Conservation (phyloP, 2,113 vertebrate genomes). For the Nannospalax galili region DNA sequence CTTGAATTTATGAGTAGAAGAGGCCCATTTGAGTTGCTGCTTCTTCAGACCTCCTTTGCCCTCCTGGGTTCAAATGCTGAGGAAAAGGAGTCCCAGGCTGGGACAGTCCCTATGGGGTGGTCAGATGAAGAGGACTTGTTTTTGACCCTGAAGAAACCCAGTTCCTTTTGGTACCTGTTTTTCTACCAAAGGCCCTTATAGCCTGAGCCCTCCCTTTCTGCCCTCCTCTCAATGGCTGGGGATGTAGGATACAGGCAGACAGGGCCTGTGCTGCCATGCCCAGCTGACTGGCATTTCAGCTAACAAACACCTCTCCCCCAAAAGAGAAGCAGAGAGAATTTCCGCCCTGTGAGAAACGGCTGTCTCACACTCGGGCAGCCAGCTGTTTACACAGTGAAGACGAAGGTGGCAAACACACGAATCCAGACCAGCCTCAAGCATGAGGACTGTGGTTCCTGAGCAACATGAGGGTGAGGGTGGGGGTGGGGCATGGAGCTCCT, state of each 20-base stretch:
- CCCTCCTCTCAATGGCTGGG: rapidly evolving
- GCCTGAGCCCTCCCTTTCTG: rapidly evolving
- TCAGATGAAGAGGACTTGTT: rapidly evolving
- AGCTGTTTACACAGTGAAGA: slow-evolving; percentile 72
- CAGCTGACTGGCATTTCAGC: slow-evolving; percentile 73
- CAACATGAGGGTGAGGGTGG: not conserved
- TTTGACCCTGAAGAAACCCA: too few relatives aligned
- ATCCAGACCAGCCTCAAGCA: not conserved
- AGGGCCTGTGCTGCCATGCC: not conserved
- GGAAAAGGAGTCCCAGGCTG: not conserved
- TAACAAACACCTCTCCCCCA: slow-evolving; percentile 59
- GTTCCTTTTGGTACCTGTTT: not conserved
- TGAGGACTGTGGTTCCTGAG: slow-evolving; percentile 36
- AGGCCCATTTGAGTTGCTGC: not conserved
- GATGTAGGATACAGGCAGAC: slow-evolving; percentile 14
- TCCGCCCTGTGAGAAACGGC: slow-evolving; percentile 62
- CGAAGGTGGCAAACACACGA: slow-evolving; percentile 26
- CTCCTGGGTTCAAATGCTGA: not conserved
- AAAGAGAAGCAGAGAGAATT: slow-evolving; percentile 71
- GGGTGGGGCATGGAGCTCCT: rapidly evolving
- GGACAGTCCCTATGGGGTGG: not conserved
- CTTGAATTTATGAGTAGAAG: not conserved
- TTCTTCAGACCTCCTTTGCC: not conserved
- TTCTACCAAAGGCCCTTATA: not conserved
- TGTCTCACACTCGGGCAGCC: slow-evolving; percentile 68